phyloP scores from a whole-genome alignment of 2,888 invertebrate species.

The Leptogaster cylindrica region DNA sequence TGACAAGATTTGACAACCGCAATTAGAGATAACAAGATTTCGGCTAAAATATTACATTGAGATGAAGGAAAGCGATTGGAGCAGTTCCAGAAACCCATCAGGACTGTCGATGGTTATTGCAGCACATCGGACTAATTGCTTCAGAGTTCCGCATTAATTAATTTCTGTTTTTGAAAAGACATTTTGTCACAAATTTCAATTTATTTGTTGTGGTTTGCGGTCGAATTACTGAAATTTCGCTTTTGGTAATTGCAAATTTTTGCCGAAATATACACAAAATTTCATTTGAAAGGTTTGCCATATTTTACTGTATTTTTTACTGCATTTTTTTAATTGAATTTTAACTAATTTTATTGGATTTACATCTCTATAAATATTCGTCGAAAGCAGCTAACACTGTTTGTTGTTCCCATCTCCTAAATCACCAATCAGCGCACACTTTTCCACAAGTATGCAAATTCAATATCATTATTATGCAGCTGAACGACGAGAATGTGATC shows the following conservation, averaged over 20 bases:
- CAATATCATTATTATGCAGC: neutral
- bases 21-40: slow-evolving; percentile 37
- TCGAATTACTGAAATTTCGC: neutral
- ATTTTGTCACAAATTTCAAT: too few relatives aligned
- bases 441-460: neutral
- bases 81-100: neutral
- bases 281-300: too few relatives aligned
- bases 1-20: slow-evolving; percentile 26
- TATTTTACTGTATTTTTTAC: too few relatives aligned
- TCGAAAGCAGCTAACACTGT: neutral
- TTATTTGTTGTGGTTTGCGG: neutral
- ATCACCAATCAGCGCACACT: neutral
- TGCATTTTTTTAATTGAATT: too few relatives aligned
- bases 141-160: neutral
- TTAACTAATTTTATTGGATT: neutral
- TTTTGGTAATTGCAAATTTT: neutral
- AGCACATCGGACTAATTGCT: neutral
- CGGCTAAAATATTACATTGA: neutral
- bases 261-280: too few relatives aligned
- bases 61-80: slow-evolving; percentile 1
- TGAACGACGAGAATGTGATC: neutral
- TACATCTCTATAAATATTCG: neutral
- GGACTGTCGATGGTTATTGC: neutral
- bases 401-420: neutral
- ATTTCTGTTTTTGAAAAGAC: neutral